These are phyloP conservation scores for Molossus molossus DNA, from an alignment of 2,797 vertebrate genomes.

Conservation along the genomic window DNA sequence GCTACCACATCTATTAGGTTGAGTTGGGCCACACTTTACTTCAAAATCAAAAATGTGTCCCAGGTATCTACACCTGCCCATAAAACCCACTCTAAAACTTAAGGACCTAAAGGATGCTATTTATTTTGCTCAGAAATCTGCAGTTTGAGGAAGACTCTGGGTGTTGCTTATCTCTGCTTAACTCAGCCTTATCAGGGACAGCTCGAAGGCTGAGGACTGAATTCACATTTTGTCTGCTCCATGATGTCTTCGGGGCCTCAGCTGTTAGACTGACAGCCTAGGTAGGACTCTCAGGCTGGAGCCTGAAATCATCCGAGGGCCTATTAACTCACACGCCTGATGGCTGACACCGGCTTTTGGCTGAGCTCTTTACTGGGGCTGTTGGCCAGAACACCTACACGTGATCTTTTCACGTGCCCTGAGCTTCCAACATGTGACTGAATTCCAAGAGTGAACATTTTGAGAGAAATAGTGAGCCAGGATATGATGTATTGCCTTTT, in stretches of 20 bases:
- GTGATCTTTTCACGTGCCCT: not conserved
- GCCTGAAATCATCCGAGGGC: not conserved
- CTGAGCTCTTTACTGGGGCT: not conserved
- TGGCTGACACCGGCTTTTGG: not conserved
- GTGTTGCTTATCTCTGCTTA: not conserved
- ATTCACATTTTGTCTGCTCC: constrained; percentile 28
- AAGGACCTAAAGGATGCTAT: not conserved
- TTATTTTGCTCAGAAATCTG: constrained; percentile 54
- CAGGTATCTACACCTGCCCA: not conserved
- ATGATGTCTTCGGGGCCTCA: not conserved
- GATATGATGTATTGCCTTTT: not conserved
- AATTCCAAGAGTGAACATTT: constrained; percentile 18
- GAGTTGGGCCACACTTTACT: not conserved
- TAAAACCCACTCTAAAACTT: constrained; percentile 48
- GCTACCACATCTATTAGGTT: not conserved
- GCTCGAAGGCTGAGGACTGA: not conserved
- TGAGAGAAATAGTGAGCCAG: constrained; percentile 10
- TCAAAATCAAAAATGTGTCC: constrained; percentile 1
- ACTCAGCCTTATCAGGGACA: not conserved
- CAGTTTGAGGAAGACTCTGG: not conserved
- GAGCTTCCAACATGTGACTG: not conserved
- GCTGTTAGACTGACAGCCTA: not conserved
- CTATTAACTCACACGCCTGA: constrained; percentile 18
- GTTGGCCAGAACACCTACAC: not conserved
- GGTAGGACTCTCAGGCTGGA: not conserved